Conservation (phyloP, 2,797 vertebrate genomes). For the Spizella passerina region DNA sequence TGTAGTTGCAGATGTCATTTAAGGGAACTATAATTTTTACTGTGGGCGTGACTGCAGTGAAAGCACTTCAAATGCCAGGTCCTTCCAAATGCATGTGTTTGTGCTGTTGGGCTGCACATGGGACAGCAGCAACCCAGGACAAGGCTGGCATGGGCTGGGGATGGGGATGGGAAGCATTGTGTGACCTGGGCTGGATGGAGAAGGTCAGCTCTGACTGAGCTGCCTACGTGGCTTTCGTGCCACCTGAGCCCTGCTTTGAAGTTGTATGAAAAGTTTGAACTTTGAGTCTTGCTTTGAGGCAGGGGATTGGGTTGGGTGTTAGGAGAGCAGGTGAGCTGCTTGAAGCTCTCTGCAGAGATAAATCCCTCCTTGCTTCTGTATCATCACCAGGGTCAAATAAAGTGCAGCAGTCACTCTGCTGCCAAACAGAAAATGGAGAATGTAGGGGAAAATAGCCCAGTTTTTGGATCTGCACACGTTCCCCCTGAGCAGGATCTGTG, state of each 20-base stretch:
- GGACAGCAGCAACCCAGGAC: not conserved
- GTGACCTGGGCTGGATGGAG: not conserved
- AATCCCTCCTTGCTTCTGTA: not conserved
- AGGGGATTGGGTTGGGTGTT: not conserved
- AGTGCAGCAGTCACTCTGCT: not conserved
- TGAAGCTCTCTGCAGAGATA: not conserved
- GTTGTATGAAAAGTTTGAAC: not conserved
- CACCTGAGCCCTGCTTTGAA: not conserved
- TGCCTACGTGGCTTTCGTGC: not conserved
- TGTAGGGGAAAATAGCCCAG: not conserved
- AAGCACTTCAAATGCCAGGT: not conserved
- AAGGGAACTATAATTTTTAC: slow-evolving; percentile 40
- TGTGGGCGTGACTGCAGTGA: not conserved
- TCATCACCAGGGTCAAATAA: accelerated
- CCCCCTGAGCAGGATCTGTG: not conserved
- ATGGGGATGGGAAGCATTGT: not conserved
- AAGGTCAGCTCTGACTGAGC: not conserved
- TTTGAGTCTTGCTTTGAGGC: not conserved
- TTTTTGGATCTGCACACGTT: not conserved
- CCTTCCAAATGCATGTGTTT: not conserved
- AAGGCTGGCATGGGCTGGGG: not conserved
- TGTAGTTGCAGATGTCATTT: not conserved
- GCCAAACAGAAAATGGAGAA: not conserved
- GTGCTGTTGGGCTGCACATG: not conserved
- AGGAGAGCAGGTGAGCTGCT: not conserved